Evolutionary conservation across 1,140 invertebrate genomes (phyloP).

Genomic region (Drosophila oshimai): DNA sequence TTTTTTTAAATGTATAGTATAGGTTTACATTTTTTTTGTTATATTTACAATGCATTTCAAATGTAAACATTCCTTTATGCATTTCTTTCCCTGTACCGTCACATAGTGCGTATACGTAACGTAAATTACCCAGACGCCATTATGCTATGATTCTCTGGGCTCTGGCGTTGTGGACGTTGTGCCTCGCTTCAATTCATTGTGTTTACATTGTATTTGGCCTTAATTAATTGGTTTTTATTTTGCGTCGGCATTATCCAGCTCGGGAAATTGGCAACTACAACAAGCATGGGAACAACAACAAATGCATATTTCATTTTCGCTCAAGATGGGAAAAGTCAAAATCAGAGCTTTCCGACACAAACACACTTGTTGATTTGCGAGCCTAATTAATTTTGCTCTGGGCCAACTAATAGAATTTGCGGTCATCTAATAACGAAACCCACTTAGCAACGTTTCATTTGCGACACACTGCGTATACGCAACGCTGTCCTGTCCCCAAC

Average conservation of each 20-base stretch:
- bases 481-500: slow-evolving; percentile 11
- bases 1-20: too few relatives aligned
- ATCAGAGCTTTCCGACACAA: slow-evolving; percentile 13
- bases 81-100: slow-evolving; percentile 1
- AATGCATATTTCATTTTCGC: slow-evolving; percentile 23
- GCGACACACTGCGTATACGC: slow-evolving; percentile 48
- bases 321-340: slow-evolving; percentile 32
- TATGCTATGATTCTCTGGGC: slow-evolving; percentile 42
- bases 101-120: slow-evolving; percentile 49
- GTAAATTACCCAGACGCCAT: slow-evolving; percentile 50
- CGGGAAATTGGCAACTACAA: slow-evolving; percentile 2
- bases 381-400: slow-evolving; percentile 54
- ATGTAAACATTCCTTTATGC: accelerated
- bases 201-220: slow-evolving; percentile 56
- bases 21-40: not conserved
- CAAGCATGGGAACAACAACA: not conserved
- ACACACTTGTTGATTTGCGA: slow-evolving; percentile 67
- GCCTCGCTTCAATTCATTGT: slow-evolving; percentile 44
- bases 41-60: not conserved
- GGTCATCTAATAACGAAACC: slow-evolving; percentile 45
- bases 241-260: slow-evolving; percentile 15
- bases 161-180: slow-evolving; percentile 9
- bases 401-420: slow-evolving; percentile 50
- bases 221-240: slow-evolving; percentile 69
- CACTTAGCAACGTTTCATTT: slow-evolving; percentile 48